A percentile compares a stretch with the other conserved stretches of the same genome.
These are phyloP conservation scores for Trichechus manatus DNA, from an alignment of 2,113 vertebrate genomes.

Conservation along the genomic window DNA sequence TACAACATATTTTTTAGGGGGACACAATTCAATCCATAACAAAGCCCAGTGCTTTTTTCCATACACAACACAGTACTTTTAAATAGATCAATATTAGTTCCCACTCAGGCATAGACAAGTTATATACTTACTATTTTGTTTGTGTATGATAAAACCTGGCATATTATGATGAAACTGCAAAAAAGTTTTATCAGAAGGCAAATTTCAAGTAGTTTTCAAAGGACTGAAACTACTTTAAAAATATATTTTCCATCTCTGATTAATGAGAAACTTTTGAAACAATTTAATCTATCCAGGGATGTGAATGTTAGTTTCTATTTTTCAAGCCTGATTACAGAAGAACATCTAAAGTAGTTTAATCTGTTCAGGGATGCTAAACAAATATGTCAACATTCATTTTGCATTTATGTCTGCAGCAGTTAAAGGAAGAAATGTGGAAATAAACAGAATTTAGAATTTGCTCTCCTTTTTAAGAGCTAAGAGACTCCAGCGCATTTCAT, in stretches of 20 bases:
- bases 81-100: background rate
- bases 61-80: background rate
- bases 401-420: constrained; percentile 78
- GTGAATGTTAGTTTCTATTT: constrained; percentile 81
- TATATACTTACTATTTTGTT: background rate
- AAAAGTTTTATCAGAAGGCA: constrained; percentile 5
- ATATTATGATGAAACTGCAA: background rate
- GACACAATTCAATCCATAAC: background rate
- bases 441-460: constrained; percentile 80
- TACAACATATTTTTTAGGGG: background rate
- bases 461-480: constrained; percentile 76
- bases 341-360: constrained; percentile 84
- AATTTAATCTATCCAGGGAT: constrained; percentile 82
- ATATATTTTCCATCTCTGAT: constrained; percentile 72
- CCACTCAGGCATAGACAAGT: background rate
- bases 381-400: constrained; percentile 86
- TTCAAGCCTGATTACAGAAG: constrained; percentile 85
- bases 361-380: constrained; percentile 86
- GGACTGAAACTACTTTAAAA: constrained; percentile 25
- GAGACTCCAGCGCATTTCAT: constrained; percentile 78
- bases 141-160: background rate
- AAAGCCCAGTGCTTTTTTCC: background rate
- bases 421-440: constrained; percentile 83
- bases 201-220: constrained; percentile 67
- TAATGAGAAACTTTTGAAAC: constrained; percentile 84